Percentiles rank a stretch among this genome's conserved stretches.
phyloP scores from a whole-genome alignment of 2,797 vertebrate genomes.

The Catostomus latipinnis region DNA sequence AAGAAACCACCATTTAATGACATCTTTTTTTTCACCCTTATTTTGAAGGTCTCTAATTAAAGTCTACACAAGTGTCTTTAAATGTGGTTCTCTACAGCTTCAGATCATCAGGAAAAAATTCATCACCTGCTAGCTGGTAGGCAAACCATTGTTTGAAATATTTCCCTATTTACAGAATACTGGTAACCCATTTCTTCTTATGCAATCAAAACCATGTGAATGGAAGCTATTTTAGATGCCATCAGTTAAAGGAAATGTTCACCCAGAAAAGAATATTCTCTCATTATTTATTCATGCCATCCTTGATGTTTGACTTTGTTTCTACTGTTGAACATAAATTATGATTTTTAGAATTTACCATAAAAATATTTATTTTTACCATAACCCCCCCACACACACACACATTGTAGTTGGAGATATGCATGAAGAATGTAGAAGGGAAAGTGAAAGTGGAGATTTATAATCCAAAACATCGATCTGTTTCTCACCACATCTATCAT shows the following conservation, averaged over 20 bases:
- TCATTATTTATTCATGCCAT: too few relatives aligned
- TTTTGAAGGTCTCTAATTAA: slow-evolving; percentile 75
- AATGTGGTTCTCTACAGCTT: slow-evolving; percentile 73
- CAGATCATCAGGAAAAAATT: slow-evolving; percentile 58
- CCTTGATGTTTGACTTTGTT: too few relatives aligned
- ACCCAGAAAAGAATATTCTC: too few relatives aligned
- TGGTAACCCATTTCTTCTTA: slow-evolving; percentile 1
- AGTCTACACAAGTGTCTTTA: slow-evolving; percentile 73
- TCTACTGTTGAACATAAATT: too few relatives aligned
- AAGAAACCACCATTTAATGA: slow-evolving; percentile 75
- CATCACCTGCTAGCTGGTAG: slow-evolving; percentile 52
- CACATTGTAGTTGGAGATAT: too few relatives aligned
- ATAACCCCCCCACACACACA: too few relatives aligned
- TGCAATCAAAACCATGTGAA: slow-evolving; percentile 23
- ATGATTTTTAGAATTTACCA: too few relatives aligned
- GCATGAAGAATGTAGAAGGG: too few relatives aligned
- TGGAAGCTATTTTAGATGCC: slow-evolving; percentile 29
- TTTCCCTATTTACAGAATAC: slow-evolving; percentile 37
- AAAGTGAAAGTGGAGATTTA: too few relatives aligned
- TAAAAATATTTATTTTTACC: too few relatives aligned
- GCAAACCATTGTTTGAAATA: slow-evolving; percentile 16
- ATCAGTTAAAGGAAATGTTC: neutral
- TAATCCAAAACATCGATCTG: too few relatives aligned
- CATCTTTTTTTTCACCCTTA: slow-evolving; percentile 68
- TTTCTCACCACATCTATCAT: too few relatives aligned